Evolutionary conservation across 1,140 invertebrate species (phyloP).

Genomic region (Eumaeus atala): DNA sequence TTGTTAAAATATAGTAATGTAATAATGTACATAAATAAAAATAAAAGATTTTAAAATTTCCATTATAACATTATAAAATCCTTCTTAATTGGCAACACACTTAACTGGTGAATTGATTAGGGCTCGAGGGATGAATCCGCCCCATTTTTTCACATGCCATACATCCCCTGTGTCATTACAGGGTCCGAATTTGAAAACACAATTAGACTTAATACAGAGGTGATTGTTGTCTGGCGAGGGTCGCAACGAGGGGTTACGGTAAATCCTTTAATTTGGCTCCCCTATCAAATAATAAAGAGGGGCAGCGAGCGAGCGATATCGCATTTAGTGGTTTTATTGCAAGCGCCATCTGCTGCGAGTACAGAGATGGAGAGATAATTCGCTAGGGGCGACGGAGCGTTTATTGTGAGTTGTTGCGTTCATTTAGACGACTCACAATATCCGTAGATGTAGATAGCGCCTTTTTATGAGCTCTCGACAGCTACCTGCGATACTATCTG

Average conservation of each 20-base stretch:
- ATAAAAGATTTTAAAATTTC: background rate
- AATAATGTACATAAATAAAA: background rate
- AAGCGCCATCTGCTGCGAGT: constrained; percentile 68
- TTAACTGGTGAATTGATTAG: constrained; percentile 53
- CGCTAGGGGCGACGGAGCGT: constrained; percentile 47
- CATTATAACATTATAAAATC: constrained; percentile 6
- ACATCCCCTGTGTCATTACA: constrained; percentile 50
- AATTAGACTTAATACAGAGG: constrained; percentile 74
- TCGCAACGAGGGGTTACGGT: constrained; percentile 60
- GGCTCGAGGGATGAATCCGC: constrained; percentile 41
- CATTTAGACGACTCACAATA: constrained; percentile 63
- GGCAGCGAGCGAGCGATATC: constrained; percentile 62
- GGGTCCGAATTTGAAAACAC: constrained; percentile 71
- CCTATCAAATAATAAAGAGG: constrained; percentile 71
- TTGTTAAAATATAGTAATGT: background rate
- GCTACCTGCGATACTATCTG: constrained; percentile 32
- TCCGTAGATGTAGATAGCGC: constrained; percentile 49
- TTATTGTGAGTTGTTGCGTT: constrained; percentile 56
- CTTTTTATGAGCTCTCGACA: constrained; percentile 51
- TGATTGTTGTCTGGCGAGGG: constrained; percentile 71
- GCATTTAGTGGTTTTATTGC: constrained; percentile 73
- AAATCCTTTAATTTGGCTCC: constrained; percentile 74
- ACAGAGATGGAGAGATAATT: constrained; percentile 68
- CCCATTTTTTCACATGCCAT: constrained; percentile 64
- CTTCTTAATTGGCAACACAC: constrained; percentile 23